Percentiles rank a stretch among this genome's conserved stretches.
Conservation (phyloP, 35 echinoderm and acorn worm species). For the Apostichopus californicus region DNA sequence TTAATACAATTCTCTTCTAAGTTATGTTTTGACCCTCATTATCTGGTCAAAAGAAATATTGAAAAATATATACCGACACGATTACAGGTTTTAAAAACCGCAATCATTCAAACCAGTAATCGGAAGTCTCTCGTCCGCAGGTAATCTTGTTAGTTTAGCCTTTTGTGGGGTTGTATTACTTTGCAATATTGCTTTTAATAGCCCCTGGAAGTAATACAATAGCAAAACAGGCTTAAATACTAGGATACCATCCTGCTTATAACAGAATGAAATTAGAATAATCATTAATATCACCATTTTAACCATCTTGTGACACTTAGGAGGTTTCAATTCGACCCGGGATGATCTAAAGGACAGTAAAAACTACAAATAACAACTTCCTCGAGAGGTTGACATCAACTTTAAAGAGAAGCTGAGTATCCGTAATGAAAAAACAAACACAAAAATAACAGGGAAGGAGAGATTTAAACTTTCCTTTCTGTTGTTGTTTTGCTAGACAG, state of each 20-base stretch:
- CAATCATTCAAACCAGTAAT: neutral
- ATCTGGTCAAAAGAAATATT: neutral
- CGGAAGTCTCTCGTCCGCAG: neutral
- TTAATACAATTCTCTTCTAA: neutral
- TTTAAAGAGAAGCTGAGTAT: neutral
- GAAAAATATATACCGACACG: neutral
- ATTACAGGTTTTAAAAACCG: neutral
- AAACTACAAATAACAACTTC: neutral
- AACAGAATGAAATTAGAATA: neutral
- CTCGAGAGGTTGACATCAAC: neutral
- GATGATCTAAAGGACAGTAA: neutral
- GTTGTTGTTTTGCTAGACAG: no score
- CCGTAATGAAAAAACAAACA: no score
- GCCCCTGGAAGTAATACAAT: neutral
- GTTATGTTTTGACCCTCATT: neutral
- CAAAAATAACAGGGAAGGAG: no score
- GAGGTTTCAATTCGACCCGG: neutral
- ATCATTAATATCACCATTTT: neutral
- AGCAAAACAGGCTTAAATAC: neutral
- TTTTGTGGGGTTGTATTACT: neutral
- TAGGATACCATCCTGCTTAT: neutral
- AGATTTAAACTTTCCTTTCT: no score
- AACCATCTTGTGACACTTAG: neutral
- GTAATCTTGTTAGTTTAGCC: constrained; percentile 4
- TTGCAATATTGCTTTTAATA: neutral